A percentile compares a stretch with the other conserved stretches of the same genome.
Evolutionary conservation across 2,888 invertebrate genomes (phyloP).

Genomic region (Molorchus minor): DNA sequence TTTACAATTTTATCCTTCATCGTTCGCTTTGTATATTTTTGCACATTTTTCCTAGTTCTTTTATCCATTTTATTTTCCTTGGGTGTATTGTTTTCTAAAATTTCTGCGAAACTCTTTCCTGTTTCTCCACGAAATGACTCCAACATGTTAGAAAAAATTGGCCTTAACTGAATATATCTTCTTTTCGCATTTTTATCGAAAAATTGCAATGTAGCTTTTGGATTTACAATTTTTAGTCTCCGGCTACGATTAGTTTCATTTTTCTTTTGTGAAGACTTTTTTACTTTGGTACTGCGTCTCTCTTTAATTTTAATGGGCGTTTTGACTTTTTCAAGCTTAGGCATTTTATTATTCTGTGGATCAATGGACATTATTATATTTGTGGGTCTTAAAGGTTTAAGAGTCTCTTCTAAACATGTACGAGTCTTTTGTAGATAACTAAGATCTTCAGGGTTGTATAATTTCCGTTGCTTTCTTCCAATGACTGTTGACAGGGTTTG

Average conservation of each 20-base stretch:
- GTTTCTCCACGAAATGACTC: slow-evolving; percentile 20
- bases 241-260: not conserved
- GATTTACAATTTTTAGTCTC: slow-evolving; percentile 13
- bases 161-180: slow-evolving; percentile 6
- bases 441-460: slow-evolving; percentile 24
- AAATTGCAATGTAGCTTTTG: not conserved
- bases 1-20: not conserved
- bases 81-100: not conserved
- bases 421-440: slow-evolving; percentile 3
- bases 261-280: not conserved
- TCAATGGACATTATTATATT: not conserved
- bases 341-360: not conserved
- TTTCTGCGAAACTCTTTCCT: slow-evolving; percentile 5
- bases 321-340: not conserved
- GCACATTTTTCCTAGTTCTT: not conserved
- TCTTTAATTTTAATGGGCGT: not conserved
- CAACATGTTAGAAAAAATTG: slow-evolving; percentile 18
- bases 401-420: not conserved
- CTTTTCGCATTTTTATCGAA: not conserved
- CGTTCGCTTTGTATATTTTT: not conserved
- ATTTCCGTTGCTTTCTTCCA: slow-evolving; percentile 12
- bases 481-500: slow-evolving; percentile 12
- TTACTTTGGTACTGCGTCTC: not conserved
- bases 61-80: slow-evolving; percentile 1
- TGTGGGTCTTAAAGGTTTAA: not conserved